Base-by-base conservation (phyloP, 2,888 invertebrate genomes). In the Synanthedon formicaeformis region DNA sequence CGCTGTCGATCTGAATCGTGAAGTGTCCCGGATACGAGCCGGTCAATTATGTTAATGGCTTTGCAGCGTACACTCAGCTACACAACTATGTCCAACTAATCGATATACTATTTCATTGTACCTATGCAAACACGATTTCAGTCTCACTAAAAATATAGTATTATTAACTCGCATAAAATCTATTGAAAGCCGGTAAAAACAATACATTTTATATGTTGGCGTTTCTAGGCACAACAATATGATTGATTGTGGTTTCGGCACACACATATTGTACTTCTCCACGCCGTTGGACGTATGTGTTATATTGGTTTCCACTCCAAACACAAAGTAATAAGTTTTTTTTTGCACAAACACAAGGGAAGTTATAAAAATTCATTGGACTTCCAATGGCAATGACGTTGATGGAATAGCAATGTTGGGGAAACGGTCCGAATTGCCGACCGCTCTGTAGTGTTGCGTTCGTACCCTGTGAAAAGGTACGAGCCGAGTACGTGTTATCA, bases 31-130 rank as follows among this genome's bases (percentile, higher is more conserved):
- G 75, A 79, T 74, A 76, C 76, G 73, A 77, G 78, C 73, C 70
- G 77, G 75, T 82, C 82, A 84, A 84, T 85, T 83, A 84, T 83
- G 81, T 68, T 84, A 84, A 85, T 84, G 83, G 81, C 65, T 74
- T 72, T 72, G 69, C 71, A 72, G 71, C 72, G 75, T 74, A 75
- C 71, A 58, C 65, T 63, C 62, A 69, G 75, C 78, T 75, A 72
- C 69, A 70, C 68, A 61, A 66, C 67, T 66, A 67, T 66, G 71
- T 72, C 67, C 66, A 64, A 61, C 73, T 74, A 73, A 78, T 79
- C 76, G 73, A 75, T 76, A 74, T 69, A 67, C 67, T 69, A 64
- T 61, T 61, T 64, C 63, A 41, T 41, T 27, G 27, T 53, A 34
- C 34, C 52, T 50, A 41, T 48, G 48, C 27, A 12, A 6, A 41